Evolutionary conservation across 2,797 vertebrate species (phyloP), one percentile per base, ranked within the genome.

Genomic region (Myotis findleyi): DNA sequence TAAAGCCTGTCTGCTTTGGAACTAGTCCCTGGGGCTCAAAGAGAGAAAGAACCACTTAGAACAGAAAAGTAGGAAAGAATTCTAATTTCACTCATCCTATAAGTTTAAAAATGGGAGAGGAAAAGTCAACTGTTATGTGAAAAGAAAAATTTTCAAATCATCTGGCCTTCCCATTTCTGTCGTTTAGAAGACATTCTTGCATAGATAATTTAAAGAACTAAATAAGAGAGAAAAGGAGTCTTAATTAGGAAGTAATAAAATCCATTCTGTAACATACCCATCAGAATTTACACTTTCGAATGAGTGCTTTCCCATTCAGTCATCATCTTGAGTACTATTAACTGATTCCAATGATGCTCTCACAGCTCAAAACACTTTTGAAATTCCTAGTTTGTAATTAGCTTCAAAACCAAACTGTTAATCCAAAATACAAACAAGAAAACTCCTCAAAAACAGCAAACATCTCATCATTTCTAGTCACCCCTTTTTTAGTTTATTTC

Each of bases 381-480:
- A 2, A 93, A 94, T 89, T 85, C 79, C 38, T 94, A 86, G 21
- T 55, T 91, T 69, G n/a, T 86, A 86, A 95, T 89, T 20, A 76
- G 80, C 20, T 95, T 97, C 25, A 69, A 95, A 96, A 41, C 7
- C 76, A 91, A 94, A 91, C 49, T 68, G 11, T 51, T 55, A 89
- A 87, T 51, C 47, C 80, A 94, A 93, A 96, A 88, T 83, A 87
- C 16, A 91, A 93, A 85, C 57, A 94, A 95, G 7, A 87, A 80
- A 96, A 73, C 59, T 94, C 51, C 66, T 93, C 30, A 80, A 92
- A 96, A 94, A 84, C 27, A 97, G 69, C 27, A 88, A 95, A 68
- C 21, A 75, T 55, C 36, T 92, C 27, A 59, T 72, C 38, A 59
- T 72, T 57, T 82, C 83, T 36, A 85, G 44, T 85, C 27, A 75